phyloP scores from a whole-genome alignment of 1,140 invertebrate genomes.

The Camponotus pennsylvanicus region DNA sequence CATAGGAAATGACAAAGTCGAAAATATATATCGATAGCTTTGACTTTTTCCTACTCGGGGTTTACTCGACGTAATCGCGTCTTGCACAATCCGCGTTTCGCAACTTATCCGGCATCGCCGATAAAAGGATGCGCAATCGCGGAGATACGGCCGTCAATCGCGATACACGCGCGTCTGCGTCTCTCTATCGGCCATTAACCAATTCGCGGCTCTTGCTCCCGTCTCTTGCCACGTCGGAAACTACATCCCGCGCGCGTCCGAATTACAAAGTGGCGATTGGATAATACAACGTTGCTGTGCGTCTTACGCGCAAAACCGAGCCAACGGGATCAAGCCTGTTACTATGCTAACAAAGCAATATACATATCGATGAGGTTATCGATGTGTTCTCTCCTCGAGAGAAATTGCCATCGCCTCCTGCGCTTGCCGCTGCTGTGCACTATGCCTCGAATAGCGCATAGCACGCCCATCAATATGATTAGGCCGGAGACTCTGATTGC shows the following conservation, averaged over 20 bases:
- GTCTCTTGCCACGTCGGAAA: background rate
- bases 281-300: slow-evolving; percentile 45
- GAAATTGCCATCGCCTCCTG: slow-evolving; percentile 42
- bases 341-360: slow-evolving; percentile 64
- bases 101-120: background rate
- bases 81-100: slow-evolving; percentile 12
- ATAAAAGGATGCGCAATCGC: slow-evolving; percentile 14
- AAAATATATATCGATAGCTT: background rate
- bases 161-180: background rate
- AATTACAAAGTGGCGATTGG: slow-evolving; percentile 56
- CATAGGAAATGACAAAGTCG: background rate
- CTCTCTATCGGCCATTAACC: slow-evolving; percentile 41
- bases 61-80: background rate
- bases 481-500: slow-evolving; percentile 61
- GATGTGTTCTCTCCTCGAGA: slow-evolving; percentile 54
- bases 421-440: slow-evolving; percentile 20
- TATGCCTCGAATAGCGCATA: slow-evolving; percentile 54
- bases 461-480: slow-evolving; percentile 63
- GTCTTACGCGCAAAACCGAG: slow-evolving; percentile 53
- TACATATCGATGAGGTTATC: slow-evolving; percentile 64
- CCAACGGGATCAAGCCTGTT: slow-evolving; percentile 58
- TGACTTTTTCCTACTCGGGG: background rate
- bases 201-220: slow-evolving; percentile 21
- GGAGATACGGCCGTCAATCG: background rate
- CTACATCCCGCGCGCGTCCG: slow-evolving; percentile 17